Evolutionary conservation across 1,140 invertebrate genomes (phyloP).

Genomic region (Ceratoteleas bidentatus): DNA sequence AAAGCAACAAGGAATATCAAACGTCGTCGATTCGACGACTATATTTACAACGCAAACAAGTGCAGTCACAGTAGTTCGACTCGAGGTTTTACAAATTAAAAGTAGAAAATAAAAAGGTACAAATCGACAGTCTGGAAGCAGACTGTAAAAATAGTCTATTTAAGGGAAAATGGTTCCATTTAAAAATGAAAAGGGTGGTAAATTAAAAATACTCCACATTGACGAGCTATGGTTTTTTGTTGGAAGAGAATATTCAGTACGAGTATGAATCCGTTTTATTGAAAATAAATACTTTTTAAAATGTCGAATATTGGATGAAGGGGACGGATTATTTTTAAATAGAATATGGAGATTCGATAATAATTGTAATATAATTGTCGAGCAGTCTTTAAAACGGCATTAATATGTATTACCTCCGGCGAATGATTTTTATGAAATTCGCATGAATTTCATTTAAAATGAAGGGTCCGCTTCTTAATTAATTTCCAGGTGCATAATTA

Average conservation of each 20-base stretch:
- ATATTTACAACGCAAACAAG: too few relatives aligned
- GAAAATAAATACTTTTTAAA: too few relatives aligned
- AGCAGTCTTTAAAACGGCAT: not conserved
- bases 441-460: slow-evolving; percentile 11
- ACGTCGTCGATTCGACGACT: not conserved
- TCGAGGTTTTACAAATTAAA: not conserved
- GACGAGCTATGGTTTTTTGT: too few relatives aligned
- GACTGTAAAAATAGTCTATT: too few relatives aligned
- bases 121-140: not conserved
- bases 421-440: not conserved
- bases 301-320: too few relatives aligned
- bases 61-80: too few relatives aligned
- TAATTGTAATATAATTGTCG: not conserved
- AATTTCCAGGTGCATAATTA: slow-evolving; percentile 21
- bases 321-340: too few relatives aligned
- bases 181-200: too few relatives aligned
- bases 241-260: too few relatives aligned
- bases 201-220: too few relatives aligned
- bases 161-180: too few relatives aligned
- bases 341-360: not conserved
- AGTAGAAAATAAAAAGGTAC: not conserved
- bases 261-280: too few relatives aligned
- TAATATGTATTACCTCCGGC: not conserved
- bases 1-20: slow-evolving; percentile 47
- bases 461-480: not conserved